Conservation (phyloP, 2,113 vertebrate species). For the Sylvilagus bachmani region DNA sequence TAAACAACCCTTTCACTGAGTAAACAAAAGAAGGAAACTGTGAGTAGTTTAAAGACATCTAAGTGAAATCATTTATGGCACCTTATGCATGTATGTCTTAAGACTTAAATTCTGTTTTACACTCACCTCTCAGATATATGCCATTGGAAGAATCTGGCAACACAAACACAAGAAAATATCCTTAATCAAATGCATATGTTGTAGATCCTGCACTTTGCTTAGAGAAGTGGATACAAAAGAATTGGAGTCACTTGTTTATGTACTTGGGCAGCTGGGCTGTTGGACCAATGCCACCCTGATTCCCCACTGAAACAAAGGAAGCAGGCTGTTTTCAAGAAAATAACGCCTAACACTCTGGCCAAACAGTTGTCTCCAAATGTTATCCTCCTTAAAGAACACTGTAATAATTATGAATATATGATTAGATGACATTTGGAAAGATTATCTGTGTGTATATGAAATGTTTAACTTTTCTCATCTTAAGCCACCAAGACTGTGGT, state of each 20-base stretch:
- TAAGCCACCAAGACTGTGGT: conserved; percentile 79
- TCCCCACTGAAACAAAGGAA: conserved; percentile 71
- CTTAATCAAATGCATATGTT: conserved; percentile 60
- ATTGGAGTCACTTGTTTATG: conserved; percentile 48
- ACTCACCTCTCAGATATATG: conserved; percentile 46
- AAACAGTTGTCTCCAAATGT: conserved; percentile 74
- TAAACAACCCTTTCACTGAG: conserved; percentile 68
- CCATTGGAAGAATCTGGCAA: neutral
- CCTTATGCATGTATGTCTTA: conserved; percentile 20
- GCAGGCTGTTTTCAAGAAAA: conserved; percentile 68
- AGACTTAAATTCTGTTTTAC: conserved; percentile 23
- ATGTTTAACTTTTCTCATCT: conserved; percentile 81
- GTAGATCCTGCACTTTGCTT: conserved; percentile 36
- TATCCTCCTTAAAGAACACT: conserved; percentile 66
- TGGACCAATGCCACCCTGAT: conserved; percentile 48
- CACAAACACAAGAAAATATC: conserved; percentile 56
- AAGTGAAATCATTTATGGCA: neutral
- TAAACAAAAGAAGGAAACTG: conserved; percentile 67
- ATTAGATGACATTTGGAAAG: conserved; percentile 71
- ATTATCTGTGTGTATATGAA: conserved; percentile 65
- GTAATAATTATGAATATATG: conserved; percentile 68
- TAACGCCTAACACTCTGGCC: neutral
- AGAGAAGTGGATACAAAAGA: conserved; percentile 50
- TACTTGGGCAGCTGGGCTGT: conserved; percentile 56
- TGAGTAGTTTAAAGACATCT: conserved; percentile 38